These are phyloP conservation scores for Pyrrhura leucotis DNA, from an alignment of 2,797 vertebrate species.

Conservation along the genomic window DNA sequence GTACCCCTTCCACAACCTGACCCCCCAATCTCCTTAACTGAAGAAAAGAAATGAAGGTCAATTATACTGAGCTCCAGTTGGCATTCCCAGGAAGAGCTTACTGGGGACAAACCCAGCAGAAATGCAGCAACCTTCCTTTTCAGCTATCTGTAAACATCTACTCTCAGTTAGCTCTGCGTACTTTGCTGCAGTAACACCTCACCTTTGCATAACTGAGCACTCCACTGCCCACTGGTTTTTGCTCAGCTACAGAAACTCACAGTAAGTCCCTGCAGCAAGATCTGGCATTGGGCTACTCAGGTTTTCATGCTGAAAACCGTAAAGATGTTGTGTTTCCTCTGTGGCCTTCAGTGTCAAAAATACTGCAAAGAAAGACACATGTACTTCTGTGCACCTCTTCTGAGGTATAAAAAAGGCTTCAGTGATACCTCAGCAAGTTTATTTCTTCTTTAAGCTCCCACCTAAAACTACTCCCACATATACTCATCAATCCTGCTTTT, in stretches of 20 bases:
- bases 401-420: background rate
- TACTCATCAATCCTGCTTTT: background rate
- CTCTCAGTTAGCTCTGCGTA: no score
- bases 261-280: background rate
- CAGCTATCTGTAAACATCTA: background rate
- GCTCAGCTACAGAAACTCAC: background rate
- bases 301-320: background rate
- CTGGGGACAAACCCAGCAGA: background rate
- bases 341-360: background rate
- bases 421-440: background rate
- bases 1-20: constrained; percentile 13
- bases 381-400: background rate
- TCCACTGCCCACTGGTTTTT: background rate
- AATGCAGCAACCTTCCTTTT: background rate
- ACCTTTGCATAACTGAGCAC: background rate
- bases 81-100: constrained; percentile 29
- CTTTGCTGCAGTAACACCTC: background rate
- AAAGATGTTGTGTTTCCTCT: background rate
- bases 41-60: background rate
- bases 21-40: background rate
- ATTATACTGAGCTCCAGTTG: constrained; percentile 23
- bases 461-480: background rate
- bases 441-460: background rate
- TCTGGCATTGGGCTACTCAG: background rate
- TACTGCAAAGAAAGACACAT: background rate